phyloP scores from a whole-genome alignment of 30 jellyfish, hydroid and myxozoan genomes.

The Nemopilema nomurai region DNA sequence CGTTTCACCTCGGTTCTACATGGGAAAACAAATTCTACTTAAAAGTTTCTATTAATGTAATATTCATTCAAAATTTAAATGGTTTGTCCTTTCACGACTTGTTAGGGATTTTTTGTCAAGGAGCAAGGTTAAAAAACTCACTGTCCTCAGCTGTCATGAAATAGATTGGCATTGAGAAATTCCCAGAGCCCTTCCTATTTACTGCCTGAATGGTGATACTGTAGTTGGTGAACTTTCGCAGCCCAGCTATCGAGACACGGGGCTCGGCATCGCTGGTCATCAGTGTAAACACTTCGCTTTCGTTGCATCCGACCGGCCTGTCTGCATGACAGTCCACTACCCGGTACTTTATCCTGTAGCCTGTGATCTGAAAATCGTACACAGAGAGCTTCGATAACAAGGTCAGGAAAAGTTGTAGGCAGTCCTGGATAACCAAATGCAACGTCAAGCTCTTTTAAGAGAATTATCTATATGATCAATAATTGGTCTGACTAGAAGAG shows the following conservation, averaged over 20 bases:
- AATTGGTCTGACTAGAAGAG: no score
- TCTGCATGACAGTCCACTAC: slow-evolving; percentile 46
- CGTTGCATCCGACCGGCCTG: slow-evolving; percentile 50
- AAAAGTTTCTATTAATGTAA: no score
- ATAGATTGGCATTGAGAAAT: slow-evolving; percentile 14
- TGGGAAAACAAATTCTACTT: no score
- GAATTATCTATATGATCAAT: no score
- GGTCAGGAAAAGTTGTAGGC: no score
- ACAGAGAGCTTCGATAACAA: no score
- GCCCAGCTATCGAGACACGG: background rate
- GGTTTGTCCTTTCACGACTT: no score
- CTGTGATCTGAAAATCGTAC: slow-evolving; percentile 22
- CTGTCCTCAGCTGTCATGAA: slow-evolving; percentile 47
- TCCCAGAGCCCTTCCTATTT: slow-evolving; percentile 24
- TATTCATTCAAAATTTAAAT: no score
- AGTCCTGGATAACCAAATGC: no score
- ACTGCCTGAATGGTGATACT: slow-evolving; percentile 29
- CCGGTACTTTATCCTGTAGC: slow-evolving; percentile 33
- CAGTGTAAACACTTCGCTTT: slow-evolving; percentile 21
- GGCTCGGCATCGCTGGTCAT: slow-evolving; percentile 14
- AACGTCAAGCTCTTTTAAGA: no score
- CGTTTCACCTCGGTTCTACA: no score
- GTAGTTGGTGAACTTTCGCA: slow-evolving; percentile 37
- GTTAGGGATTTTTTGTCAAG: background rate
- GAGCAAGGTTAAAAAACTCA: background rate